A percentile compares a stretch with the other conserved stretches of the same genome.
These are phyloP conservation scores for Ictalurus furcatus DNA, from an alignment of 2,113 vertebrate species.

Conservation along the genomic window DNA sequence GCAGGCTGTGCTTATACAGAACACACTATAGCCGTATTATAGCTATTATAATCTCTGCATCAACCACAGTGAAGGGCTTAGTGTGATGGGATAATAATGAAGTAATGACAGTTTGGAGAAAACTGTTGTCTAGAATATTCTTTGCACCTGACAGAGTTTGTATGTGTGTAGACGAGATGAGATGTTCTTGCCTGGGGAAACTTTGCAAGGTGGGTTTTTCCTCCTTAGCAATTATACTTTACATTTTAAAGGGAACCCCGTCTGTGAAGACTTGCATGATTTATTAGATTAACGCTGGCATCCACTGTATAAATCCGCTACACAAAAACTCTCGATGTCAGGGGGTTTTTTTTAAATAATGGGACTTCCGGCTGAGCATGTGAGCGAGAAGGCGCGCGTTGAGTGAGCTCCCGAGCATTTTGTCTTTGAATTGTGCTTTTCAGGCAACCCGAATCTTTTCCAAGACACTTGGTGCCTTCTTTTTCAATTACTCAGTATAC, in stretches of 20 bases:
- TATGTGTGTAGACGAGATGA: neutral
- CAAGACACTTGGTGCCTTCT: no score
- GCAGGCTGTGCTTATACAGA: conserved; percentile 24
- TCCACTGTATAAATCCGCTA: no score
- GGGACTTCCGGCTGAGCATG: no score
- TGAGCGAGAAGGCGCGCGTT: no score
- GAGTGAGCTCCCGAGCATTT: no score
- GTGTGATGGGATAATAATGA: conserved; percentile 27
- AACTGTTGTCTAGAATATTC: conserved; percentile 10
- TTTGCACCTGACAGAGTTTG: neutral
- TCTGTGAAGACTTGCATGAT: no score
- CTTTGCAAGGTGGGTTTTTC: neutral
- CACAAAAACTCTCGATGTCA: no score
- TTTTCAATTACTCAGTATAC: no score
- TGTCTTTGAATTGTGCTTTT: no score
- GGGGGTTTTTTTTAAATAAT: no score
- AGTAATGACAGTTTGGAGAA: conserved; percentile 21
- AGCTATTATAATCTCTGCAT: conserved; percentile 26
- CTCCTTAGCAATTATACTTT: neutral
- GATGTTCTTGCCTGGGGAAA: neutral
- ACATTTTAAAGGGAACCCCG: neutral
- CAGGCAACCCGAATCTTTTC: no score
- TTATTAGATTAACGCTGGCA: no score
- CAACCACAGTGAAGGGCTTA: neutral
- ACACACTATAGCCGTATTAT: conserved; percentile 24